A percentile compares a stretch with the other conserved stretches of the same genome.
Evolutionary conservation across 2,888 invertebrate species (phyloP).

Genomic region (Phlogophora meticulosa): DNA sequence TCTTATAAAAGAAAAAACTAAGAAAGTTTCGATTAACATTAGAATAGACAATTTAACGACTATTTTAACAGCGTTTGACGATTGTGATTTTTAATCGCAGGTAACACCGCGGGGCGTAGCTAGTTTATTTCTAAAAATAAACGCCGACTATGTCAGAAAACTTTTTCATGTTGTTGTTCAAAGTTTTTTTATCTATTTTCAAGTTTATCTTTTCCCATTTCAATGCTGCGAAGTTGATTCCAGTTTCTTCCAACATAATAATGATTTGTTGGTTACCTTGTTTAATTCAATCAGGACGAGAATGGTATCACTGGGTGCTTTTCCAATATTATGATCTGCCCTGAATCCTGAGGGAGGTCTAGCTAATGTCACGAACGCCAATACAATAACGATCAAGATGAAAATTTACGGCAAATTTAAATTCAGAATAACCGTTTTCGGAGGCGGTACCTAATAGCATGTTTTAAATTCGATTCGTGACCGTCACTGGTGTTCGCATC

Average conservation of each 20-base stretch:
- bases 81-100: too few relatives aligned
- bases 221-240: background rate
- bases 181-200: background rate
- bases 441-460: conserved; percentile 15
- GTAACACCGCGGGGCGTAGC: too few relatives aligned
- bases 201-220: conserved; percentile 7
- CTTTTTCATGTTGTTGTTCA: background rate
- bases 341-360: background rate
- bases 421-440: conserved; percentile 31
- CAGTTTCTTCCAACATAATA: background rate
- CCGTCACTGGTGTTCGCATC: conserved; percentile 51
- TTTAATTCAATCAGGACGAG: background rate
- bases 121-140: conserved; percentile 32
- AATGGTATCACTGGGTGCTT: background rate
- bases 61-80: too few relatives aligned
- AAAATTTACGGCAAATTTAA: conserved; percentile 41
- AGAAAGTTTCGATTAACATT: too few relatives aligned
- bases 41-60: too few relatives aligned
- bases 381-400: conserved; percentile 28
- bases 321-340: background rate
- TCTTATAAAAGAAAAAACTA: too few relatives aligned
- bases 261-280: background rate
- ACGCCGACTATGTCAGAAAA: conserved; percentile 1
- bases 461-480: conserved; percentile 61
- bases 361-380: conserved; percentile 11